Percentiles rank a stretch among this genome's conserved stretches.
Evolutionary conservation across 1,140 invertebrate species (phyloP).

Genomic region (Drosophila melanogaster): Release_6_plus_ISO1_MT NT_037436.4:2165001-2165500

Average conservation of each 20-base stretch:
- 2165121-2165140: conserved; percentile 74
- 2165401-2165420: conserved; percentile 7
- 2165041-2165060: neutral
- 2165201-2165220: conserved; percentile 57
- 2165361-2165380: conserved; percentile 65
- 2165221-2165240: conserved; percentile 6
- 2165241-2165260: conserved; percentile 13
- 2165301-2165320: conserved; percentile 79
- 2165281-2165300: conserved; percentile 72
- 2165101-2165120: conserved; percentile 69
- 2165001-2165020: fast-evolving
- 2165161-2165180: conserved; percentile 69
- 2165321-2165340: conserved; percentile 69
- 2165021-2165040: neutral
- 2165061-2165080: conserved; percentile 1
- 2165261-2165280: conserved; percentile 38
- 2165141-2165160: conserved; percentile 46
- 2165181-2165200: conserved; percentile 59
- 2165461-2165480: conserved; percentile 80
- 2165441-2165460: conserved; percentile 18
- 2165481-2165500: conserved; percentile 81
- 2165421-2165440: neutral
- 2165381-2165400: conserved; percentile 53
- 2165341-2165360: conserved; percentile 63
- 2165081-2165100: conserved; percentile 44